Evolutionary conservation across 2,797 vertebrate genomes (phyloP), one percentile per base, ranked within the genome.

Genomic region (Gambelia wislizenii): DNA sequence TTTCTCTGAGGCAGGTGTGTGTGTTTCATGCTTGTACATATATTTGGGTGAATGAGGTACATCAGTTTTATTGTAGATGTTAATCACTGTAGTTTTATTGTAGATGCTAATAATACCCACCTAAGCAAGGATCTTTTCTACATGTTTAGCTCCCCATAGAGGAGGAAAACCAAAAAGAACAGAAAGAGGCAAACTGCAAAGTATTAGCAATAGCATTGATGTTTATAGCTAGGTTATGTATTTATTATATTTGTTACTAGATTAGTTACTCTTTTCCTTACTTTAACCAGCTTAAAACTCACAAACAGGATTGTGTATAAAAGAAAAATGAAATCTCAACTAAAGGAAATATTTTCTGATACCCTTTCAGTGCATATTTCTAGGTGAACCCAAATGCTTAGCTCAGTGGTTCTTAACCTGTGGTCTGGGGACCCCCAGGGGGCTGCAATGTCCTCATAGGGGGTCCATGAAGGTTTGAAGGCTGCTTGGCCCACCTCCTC

Each of bases 301-400:
- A 12, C 33, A 79, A 54, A 12, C 33, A 79, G 36, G 7, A 36
- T 16, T 61, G 56, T 42, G 79, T 42, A n/a, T 67, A 91, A 91
- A 86, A 0, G 1, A 16, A 42, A 30, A 67, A 88, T 86, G 44
- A 83, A 72, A 80, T 90, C 79, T 84, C 64, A 88, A 91, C 88
- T 56, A 7, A 81, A 87, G 88, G 39, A 75, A 69, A 72, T 8
- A 22, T 42, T 42, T 74, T 22, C 22, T 20, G 7, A 22, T 27
- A 27, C 10, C 56, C 9, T 33, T 12, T 67, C 64, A 67, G 30
- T 61, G 54, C 12, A 10, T 18, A 4, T 56, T 59, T 80, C 20
- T 39, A 20, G 39, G 36, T 72, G n/a, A 59, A n/a, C 6, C 1
- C 12, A 52, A 44, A 44, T n/a, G n/a, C n/a, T n/a, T n/a, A n/a